Evolutionary conservation across 2,113 vertebrate genomes (phyloP), one percentile per base, ranked within the genome.

Genomic region (Grammatotria lemairii): DNA sequence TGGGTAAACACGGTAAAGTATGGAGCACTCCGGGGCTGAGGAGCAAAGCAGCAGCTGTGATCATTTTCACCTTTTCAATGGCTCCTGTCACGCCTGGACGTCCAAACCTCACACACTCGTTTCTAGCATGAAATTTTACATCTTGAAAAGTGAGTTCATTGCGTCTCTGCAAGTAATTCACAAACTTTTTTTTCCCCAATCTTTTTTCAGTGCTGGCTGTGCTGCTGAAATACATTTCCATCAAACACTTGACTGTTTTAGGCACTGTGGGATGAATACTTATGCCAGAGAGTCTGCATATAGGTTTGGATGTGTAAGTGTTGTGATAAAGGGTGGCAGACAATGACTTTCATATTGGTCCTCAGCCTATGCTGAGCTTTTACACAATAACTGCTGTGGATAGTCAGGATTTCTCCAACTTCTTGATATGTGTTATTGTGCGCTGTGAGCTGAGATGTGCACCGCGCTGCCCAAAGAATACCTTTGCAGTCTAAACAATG

Each of bases 1-100:
- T 89, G 81, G 88, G 84, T 92, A 89, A 94, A 92, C 89, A 88
- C 12, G 53, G 80, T 58, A 83, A 88, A 87, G 73, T 79, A 53
- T 73, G 83, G 28, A 65, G 57, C 70, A 70, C 75, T 75, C 19
- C 1, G 4, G 80, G 65, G 45, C 82, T 42, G 19, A 55, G 38
- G 58, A 83, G 51, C 83, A 16, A 21, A 70, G 55, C 17, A 35
- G 58, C 73, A 31, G 14, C 40, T 84, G 68, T 87, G 26, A 82
- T 87, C 84, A 58, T 60, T 90, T 81, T 23, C 53, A 84, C 49
- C 79, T 35, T 83, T 85, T 81, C 54, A 55, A 40, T 89, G 85
- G 68, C 57, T 83, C 87, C 75, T 88, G 87, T 85, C 58, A 85
- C 35, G 47, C 51, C 23, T 21, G 28, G 21, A 51, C 17, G 38